Base-by-base conservation (phyloP, 1,140 invertebrate species). In the Trypoxylus dichotomus region DNA sequence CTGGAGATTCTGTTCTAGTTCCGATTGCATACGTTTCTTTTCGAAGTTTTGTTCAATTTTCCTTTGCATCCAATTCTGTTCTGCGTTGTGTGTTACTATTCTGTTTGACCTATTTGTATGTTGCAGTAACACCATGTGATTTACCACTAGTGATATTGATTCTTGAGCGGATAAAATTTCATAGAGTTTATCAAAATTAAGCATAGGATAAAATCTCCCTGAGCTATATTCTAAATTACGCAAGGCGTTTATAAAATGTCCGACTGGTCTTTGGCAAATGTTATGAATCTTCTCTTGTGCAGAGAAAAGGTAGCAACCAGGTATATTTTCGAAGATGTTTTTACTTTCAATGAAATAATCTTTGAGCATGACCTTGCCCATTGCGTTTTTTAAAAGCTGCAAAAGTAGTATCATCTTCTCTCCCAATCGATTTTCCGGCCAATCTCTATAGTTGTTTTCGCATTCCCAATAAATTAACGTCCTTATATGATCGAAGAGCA, bases 381-480 rank as follows among this genome's bases (percentile, higher is more conserved):
- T 85, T 6, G 80, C 81, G 0, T 84, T 77, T 63, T 88, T 89
- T 0, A 91, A 79, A 1, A 83, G 82, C 19, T 88, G 85, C 0
- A 95, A 86, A 63, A 95, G 89, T 27, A 88, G 85, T 60, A 90
- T 83, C n/a, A 95, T 81, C 42, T 89, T 90, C 80, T 91, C 89
- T 15, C 93, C 93, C 0, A 93, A 86, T 43, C 90, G 86, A 83
- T 92, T 90, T 79, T 94, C 91, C 0, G 91, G 88, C 93, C 93
- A 95, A 68, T 88, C 90, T 2, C 88, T 88, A 80, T 89, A 90
- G 78, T 92, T 90, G 29, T 90, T 89, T 83, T 95, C 94, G 78
- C 93, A 92, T 84, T 94, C 88, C 92, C 92, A 94, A 83, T 94
- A 94, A n/a, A 95, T 83, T 82, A 92, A 90, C 75, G 91, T 92